phyloP scores from a whole-genome alignment of 2,113 vertebrate genomes.

The Cyanoderma ruficeps region DNA sequence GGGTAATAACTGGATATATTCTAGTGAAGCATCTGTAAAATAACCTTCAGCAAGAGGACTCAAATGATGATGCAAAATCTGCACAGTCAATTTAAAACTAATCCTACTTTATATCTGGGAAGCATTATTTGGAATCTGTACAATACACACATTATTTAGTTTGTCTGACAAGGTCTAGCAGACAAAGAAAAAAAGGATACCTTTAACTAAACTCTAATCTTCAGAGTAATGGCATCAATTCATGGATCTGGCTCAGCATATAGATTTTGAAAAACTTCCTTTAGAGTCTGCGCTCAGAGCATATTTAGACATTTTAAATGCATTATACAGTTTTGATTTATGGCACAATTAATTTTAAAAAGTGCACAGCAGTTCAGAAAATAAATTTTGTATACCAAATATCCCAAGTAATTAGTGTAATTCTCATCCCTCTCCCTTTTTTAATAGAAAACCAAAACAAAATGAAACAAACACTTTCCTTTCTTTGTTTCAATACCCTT shows the following conservation, averaged over 20 bases:
- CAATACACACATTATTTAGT: not conserved
- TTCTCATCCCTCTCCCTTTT: not conserved
- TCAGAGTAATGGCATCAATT: not conserved
- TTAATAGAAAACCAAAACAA: not conserved
- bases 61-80: not conserved
- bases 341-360: not conserved
- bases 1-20: not conserved
- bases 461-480: not conserved
- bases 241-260: not conserved
- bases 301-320: not conserved
- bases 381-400: not conserved
- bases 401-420: not conserved
- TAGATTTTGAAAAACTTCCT: not conserved
- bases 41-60: not conserved
- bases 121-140: not conserved
- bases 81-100: not conserved
- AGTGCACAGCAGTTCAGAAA: not conserved
- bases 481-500: not conserved
- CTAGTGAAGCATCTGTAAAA: constrained; percentile 34
- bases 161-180: not conserved
- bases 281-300: not conserved
- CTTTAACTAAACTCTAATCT: not conserved
- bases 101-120: not conserved
- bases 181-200: not conserved
- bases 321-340: not conserved